These are phyloP conservation scores for Catamblyrhynchus diadema DNA, from an alignment of 2,797 vertebrate species.

Conservation along the genomic window DNA sequence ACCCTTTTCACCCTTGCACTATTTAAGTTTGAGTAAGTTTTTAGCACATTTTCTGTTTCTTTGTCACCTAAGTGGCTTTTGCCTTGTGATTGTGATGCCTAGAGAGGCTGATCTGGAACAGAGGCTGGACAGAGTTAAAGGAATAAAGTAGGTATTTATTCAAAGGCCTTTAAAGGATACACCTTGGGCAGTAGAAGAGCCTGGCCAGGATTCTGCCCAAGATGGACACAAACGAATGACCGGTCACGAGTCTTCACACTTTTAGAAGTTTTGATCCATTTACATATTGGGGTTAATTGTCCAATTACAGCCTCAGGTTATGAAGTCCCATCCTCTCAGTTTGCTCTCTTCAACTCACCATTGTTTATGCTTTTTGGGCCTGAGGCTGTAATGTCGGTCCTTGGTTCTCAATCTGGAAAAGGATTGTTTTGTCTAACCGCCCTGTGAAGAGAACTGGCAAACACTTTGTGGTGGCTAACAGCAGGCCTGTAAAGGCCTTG, in stretches of 20 bases:
- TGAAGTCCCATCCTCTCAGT: neutral
- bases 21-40: neutral
- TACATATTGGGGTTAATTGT: neutral
- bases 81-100: neutral
- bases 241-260: accelerated
- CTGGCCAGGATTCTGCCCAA: neutral
- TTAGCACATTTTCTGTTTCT: neutral
- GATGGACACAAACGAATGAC: neutral
- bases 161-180: neutral
- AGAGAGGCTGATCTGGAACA: neutral
- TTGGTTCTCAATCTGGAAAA: neutral
- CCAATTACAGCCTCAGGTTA: neutral
- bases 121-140: neutral
- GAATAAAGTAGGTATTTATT: neutral
- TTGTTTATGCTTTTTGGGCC: neutral
- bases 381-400: neutral
- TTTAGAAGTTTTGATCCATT: neutral
- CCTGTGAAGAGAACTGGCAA: neutral
- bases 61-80: neutral
- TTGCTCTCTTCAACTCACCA: neutral
- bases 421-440: neutral
- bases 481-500: neutral
- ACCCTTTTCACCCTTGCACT: neutral
- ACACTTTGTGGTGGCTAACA: neutral
- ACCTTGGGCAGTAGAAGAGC: neutral